phyloP scores from a whole-genome alignment of 1,140 invertebrate species.

The Gryllus bimaculatus region DNA sequence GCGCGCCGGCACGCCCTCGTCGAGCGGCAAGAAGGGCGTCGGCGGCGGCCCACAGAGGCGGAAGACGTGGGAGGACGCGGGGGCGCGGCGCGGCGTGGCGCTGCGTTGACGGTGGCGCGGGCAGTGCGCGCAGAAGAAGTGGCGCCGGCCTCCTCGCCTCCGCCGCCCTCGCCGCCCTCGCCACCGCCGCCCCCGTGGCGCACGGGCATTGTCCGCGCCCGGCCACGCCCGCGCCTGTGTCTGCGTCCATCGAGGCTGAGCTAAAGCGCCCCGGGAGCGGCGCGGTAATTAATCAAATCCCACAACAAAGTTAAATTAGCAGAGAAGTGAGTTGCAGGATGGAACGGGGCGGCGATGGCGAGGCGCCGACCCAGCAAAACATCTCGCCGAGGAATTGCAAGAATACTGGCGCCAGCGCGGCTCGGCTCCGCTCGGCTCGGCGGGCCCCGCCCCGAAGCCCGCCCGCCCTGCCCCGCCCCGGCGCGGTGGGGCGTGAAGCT shows the following conservation, averaged over 20 bases:
- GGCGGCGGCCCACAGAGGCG: no score
- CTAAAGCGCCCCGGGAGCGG: not conserved
- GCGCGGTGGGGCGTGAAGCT: not conserved
- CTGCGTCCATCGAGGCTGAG: not conserved
- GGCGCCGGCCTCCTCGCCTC: no score
- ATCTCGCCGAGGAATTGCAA: not conserved
- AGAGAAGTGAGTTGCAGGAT: constrained; percentile 3
- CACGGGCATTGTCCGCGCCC: not conserved
- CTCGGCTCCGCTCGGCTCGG: not conserved
- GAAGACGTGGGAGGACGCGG: no score
- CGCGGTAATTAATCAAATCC: not conserved
- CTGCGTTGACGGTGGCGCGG: no score
- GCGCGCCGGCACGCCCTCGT: no score
- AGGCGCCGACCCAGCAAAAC: not conserved
- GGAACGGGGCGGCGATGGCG: not conserved
- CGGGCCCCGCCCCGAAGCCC: no score
- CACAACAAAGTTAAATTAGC: constrained; percentile 5
- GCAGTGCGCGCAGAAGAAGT: no score
- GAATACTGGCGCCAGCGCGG: not conserved
- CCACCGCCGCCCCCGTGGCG: not conserved
- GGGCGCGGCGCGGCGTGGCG: no score
- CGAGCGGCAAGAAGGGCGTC: no score
- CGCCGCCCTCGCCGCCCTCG: no score
- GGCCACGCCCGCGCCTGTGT: not conserved
- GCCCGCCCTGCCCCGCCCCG: no score